Evolutionary conservation across 2,888 invertebrate species (phyloP).

Genomic region (Cephus nigrinus): DNA sequence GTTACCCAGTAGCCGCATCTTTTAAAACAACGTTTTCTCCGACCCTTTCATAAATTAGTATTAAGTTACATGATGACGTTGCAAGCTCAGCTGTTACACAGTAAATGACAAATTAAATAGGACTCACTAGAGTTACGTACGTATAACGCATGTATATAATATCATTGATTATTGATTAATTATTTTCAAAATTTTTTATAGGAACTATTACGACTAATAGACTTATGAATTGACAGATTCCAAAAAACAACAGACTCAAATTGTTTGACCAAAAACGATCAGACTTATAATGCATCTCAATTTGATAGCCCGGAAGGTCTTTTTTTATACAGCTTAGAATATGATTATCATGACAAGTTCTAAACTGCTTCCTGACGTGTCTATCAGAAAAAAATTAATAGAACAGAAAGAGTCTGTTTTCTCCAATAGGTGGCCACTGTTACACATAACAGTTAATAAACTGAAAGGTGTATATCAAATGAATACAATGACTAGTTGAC

Average conservation of each 20-base stretch:
- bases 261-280: not conserved
- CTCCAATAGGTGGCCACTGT: not conserved
- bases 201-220: not conserved
- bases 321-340: not conserved
- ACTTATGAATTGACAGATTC: not conserved
- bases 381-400: not conserved
- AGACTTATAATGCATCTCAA: not conserved
- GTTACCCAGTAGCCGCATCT: slow-evolving; percentile 10
- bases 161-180: not conserved
- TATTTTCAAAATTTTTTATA: not conserved
- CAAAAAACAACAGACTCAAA: not conserved
- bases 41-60: slow-evolving; percentile 8
- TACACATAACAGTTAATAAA: too few species aligned
- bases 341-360: not conserved
- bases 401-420: not conserved
- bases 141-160: not conserved
- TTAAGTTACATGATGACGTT: slow-evolving; percentile 27
- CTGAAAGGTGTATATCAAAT: too few species aligned
- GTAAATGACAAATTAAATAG: not conserved
- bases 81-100: not conserved
- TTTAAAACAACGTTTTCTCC: not conserved
- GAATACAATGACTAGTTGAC: too few species aligned
- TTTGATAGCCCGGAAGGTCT: too few species aligned
- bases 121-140: not conserved
- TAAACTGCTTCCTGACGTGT: not conserved